A percentile compares a stretch with the other conserved stretches of the same genome.
phyloP scores from a whole-genome alignment of 1,140 invertebrate species.

The Fopius arisanus region DNA sequence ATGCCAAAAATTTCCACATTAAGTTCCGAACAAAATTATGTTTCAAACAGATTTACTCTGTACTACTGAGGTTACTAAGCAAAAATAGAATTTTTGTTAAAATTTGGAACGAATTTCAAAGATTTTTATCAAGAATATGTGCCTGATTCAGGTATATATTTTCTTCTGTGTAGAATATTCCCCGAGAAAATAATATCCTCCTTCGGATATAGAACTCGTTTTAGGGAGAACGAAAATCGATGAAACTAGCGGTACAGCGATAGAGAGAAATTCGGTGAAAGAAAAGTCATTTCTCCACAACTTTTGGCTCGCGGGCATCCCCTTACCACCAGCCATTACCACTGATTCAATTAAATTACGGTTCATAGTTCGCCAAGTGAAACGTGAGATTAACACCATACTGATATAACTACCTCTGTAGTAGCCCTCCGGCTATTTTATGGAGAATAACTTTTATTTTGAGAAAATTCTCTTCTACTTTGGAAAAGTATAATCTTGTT shows the following conservation, averaged over 20 bases:
- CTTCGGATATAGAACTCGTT: background rate
- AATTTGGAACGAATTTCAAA: too few relatives aligned
- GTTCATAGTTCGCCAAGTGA: background rate
- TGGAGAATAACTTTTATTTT: too few relatives aligned
- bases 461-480: too few relatives aligned
- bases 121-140: too few relatives aligned
- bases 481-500: too few relatives aligned
- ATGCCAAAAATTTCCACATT: too few relatives aligned
- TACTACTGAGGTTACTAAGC: too few relatives aligned
- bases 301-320: slow-evolving; percentile 6
- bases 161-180: too few relatives aligned
- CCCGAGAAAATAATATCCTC: background rate
- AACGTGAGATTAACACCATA: slow-evolving; percentile 1
- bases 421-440: background rate
- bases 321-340: background rate
- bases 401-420: background rate
- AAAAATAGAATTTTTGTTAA: too few relatives aligned
- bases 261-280: background rate
- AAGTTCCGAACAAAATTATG: too few relatives aligned
- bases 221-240: background rate
- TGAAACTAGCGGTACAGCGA: background rate
- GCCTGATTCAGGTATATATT: too few relatives aligned
- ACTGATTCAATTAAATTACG: slow-evolving; percentile 13
- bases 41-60: too few relatives aligned
- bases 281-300: background rate